These are phyloP conservation scores for Notodonta dromedarius DNA, from an alignment of 2,888 invertebrate species.

Conservation along the genomic window DNA sequence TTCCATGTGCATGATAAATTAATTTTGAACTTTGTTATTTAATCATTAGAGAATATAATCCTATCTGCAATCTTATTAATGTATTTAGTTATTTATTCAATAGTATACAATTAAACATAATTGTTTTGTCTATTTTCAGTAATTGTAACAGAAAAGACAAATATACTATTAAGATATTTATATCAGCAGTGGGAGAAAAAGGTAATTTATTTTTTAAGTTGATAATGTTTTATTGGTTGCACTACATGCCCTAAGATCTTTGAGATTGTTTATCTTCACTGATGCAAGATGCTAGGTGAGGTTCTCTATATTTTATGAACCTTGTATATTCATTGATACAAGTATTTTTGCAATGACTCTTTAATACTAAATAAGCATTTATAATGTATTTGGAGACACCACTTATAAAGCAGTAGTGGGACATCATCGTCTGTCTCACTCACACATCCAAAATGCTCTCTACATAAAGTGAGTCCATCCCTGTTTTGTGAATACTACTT, in stretches of 20 bases:
- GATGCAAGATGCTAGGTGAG: background rate
- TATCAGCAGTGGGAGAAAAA: slow-evolving; percentile 99
- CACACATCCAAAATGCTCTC: no score
- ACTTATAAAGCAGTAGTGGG: no score
- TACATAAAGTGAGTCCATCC: no score
- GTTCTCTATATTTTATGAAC: background rate
- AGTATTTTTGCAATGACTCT: no score
- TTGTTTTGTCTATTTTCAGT: slow-evolving; percentile 84
- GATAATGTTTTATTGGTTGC: background rate
- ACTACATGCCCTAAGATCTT: background rate
- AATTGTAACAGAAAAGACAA: slow-evolving; percentile 98
- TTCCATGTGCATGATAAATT: background rate
- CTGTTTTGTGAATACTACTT: no score
- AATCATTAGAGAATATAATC: background rate
- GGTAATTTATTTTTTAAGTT: slow-evolving; percentile 69
- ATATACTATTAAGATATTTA: slow-evolving; percentile 95
- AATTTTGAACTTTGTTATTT: background rate
- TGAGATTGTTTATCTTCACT: background rate
- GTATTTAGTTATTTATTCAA: background rate
- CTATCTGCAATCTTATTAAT: background rate
- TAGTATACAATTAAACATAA: background rate
- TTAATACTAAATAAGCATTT: no score
- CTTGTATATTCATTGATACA: no score
- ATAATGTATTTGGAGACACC: no score
- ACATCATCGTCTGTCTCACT: no score